Base-by-base conservation (phyloP, 2,888 invertebrate genomes). In the Drosophila sordidula region DNA sequence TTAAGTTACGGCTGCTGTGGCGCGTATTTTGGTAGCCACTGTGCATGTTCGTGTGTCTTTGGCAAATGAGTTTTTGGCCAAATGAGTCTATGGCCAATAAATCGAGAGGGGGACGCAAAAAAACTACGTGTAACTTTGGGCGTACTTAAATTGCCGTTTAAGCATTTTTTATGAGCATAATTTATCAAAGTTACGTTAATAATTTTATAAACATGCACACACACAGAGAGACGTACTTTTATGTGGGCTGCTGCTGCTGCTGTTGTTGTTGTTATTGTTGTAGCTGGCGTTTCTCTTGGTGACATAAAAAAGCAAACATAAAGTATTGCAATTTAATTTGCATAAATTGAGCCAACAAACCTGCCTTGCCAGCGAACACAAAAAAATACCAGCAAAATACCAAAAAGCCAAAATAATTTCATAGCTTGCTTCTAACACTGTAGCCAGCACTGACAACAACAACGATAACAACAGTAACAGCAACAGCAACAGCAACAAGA, bases 241-340 rank as follows among this genome's bases (percentile, higher is more conserved):
- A 54, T 74, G 78, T 80, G 78, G 80, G 80, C 51, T n/a, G n/a
- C 18, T 18, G 18, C 18, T 61, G 71, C 51, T 66, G 25, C 16
- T 39, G 54, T 14, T 41, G 56, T 8, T 45, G 44, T 29, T 45
- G 36, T 11, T 52, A 52, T 5, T 46, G 38, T 16, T 18, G 16
- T 22, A 3, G 22, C 2, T 22, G 8, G 55, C 41, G 29, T 51
- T 49, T 34, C 11, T 57, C 26, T 41, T 64, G 44, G 80, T 80
- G 86, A 82, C 83, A 82, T 61, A 70, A 69, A 70, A 63, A 67
- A 64, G 44, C 22, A 18, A 59, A 57, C 63, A 75, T 78, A 83
- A 84, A 84, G 86, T 76, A 84, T 86, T 86, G 87, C 83, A 86
- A 84, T 84, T 84, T 84, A 86, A 86, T 84, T 84, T 84, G 87